phyloP scores from a whole-genome alignment of 2,797 vertebrate species.

The Myotis daubentonii region DNA sequence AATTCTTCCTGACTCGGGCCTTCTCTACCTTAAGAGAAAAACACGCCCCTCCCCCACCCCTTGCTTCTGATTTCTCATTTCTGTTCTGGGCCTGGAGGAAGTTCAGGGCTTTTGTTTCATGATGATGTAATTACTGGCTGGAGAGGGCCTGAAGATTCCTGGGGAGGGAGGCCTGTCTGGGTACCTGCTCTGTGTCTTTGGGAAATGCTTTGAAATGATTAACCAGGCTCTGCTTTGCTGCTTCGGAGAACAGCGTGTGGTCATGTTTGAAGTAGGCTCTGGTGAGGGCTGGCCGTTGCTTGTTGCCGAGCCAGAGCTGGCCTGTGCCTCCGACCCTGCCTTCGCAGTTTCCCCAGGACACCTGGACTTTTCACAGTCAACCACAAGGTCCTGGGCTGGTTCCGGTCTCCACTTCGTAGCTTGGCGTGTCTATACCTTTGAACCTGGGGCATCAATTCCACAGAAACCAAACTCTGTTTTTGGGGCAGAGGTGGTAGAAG shows the following conservation, averaged over 20 bases:
- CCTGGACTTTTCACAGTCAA: too few species aligned
- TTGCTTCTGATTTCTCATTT: not conserved
- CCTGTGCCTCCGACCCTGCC: not conserved
- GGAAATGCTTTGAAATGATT: constrained; percentile 33
- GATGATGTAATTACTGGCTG: constrained; percentile 58
- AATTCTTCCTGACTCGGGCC: not conserved
- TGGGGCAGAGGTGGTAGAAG: not conserved
- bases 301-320: not conserved
- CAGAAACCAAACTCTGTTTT: not conserved
- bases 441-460: not conserved
- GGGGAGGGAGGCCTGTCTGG: constrained; percentile 49
- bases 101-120: constrained; percentile 67
- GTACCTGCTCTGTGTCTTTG: constrained; percentile 8
- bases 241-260: not conserved
- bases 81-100: constrained; percentile 43
- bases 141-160: constrained; percentile 39
- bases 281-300: not conserved
- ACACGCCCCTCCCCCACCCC: not conserved
- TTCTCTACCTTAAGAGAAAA: not conserved
- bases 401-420: not conserved
- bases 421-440: not conserved
- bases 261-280: not conserved
- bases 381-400: not conserved
- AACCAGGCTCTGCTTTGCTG: not conserved
- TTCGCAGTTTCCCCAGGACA: accelerated